phyloP scores from a whole-genome alignment of 1,140 invertebrate species.

The Musca vetustissima region DNA sequence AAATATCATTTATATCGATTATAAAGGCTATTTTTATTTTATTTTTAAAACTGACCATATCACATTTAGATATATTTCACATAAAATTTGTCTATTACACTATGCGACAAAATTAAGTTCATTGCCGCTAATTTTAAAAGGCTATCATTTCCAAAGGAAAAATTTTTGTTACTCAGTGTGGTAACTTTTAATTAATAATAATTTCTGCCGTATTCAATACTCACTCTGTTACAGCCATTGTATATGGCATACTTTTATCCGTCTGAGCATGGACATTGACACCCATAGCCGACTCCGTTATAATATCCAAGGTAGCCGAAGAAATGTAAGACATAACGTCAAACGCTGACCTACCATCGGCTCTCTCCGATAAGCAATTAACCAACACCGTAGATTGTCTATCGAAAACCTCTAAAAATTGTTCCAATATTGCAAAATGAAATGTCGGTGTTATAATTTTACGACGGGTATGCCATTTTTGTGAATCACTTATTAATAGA shows the following conservation, averaged over 20 bases:
- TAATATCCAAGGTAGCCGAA: constrained; percentile 27
- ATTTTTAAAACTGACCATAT: no score
- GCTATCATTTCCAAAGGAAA: no score
- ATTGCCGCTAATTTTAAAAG: no score
- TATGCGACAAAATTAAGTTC: no score
- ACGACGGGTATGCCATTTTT: constrained; percentile 72
- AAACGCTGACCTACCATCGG: constrained; percentile 23
- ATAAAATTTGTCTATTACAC: no score
- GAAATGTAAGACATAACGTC: constrained; percentile 23
- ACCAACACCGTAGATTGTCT: constrained; percentile 64
- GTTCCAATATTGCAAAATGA: constrained; percentile 80
- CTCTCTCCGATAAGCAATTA: constrained; percentile 52
- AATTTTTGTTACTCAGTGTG: no score
- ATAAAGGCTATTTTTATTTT: no score
- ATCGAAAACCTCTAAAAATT: constrained; percentile 72
- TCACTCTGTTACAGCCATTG: constrained; percentile 68
- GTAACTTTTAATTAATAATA: no score
- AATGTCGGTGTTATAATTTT: constrained; percentile 82
- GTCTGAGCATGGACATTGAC: constrained; percentile 69
- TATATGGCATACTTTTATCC: constrained; percentile 69
- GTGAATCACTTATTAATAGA: constrained; percentile 51
- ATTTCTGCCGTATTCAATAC: no score
- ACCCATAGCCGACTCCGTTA: constrained; percentile 37
- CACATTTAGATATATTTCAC: no score
- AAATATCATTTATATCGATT: no score